Evolutionary conservation across 1,140 invertebrate genomes (phyloP), one percentile per base, ranked within the genome.

Genomic region (Bombus superbus): DNA sequence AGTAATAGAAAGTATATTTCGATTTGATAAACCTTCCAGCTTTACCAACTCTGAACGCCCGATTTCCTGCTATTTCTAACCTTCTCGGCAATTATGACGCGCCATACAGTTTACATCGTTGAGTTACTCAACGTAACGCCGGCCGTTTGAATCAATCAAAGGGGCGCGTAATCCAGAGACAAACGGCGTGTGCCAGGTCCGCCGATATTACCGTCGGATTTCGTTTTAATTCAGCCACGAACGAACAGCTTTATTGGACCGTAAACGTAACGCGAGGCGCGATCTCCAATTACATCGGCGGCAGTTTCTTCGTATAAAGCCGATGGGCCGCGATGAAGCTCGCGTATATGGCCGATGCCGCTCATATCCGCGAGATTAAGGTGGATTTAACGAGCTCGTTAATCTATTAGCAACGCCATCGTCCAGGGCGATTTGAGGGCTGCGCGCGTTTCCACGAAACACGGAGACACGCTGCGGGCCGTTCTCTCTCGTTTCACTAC

Each of bases 311-410:
- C 77, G 68, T 76, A 73, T 85, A 81, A 81, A 82, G 62, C 18
- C 68, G 66, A 11, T 66, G n/a, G 53, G 40, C 38, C 38, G 18
- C 3, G 13, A 73, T 62, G 47, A 76, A 64, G 68, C 64, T 53
- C 62, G 13, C 72, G 8, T 40, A 22, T 47, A 74, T 79, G 64
- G 72, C 57, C 72, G 11, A 10, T 25, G 53, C 47, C 35, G 44
- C 81, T 71, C 75, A 78, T 77, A 88, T 86, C 85, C 83, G 68
- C 79, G 83, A 86, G 87, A 89, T 89, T 89, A 89, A 86, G 74
- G 64, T 44, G 47, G 77, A 53, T 89, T 89, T 89, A 89, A 89
- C 78, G 77, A 75, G 11, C 87, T 88, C 82, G 87, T 88, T 88
- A 86, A 88, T 88, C 62, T 82, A 89, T 89, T 88, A 88, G 73